Conservation (phyloP, 2,113 vertebrate genomes). For the Paradoxurus hermaphroditus region DNA sequence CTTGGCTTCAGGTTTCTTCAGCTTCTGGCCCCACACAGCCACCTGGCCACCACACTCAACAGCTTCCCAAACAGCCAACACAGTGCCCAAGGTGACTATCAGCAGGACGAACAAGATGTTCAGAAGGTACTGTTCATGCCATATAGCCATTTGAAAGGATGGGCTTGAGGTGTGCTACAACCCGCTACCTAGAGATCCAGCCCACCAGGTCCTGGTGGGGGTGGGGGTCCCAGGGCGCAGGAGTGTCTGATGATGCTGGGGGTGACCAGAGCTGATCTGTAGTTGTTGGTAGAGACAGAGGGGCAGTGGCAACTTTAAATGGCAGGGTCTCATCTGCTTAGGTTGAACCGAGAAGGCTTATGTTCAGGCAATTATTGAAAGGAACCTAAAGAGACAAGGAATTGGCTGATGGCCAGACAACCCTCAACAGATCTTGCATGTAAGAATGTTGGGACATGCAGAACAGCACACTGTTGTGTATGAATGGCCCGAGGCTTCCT, state of each 20-base stretch:
- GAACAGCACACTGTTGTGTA: no score
- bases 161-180: slow-evolving; percentile 76
- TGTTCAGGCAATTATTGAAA: not conserved
- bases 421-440: no score
- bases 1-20: slow-evolving; percentile 42
- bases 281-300: slow-evolving; percentile 64
- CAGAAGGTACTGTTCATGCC: slow-evolving; percentile 81
- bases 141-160: slow-evolving; percentile 67
- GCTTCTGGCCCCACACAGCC: not conserved
- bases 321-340: not conserved
- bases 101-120: slow-evolving; percentile 74
- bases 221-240: slow-evolving; percentile 72
- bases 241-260: slow-evolving; percentile 77
- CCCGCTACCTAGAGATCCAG: slow-evolving; percentile 80
- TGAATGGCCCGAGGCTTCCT: no score
- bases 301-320: not conserved
- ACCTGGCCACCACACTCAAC: not conserved
- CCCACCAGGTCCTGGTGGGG: slow-evolving; percentile 72
- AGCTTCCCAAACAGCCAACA: slow-evolving; percentile 63
- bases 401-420: no score
- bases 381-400: no score
- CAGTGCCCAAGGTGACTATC: not conserved
- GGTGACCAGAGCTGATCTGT: slow-evolving; percentile 76
- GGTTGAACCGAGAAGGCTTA: not conserved
- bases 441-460: no score